Base-by-base conservation (phyloP, 1,140 invertebrate genomes). In the Macrosteles quadrilineatus region DNA sequence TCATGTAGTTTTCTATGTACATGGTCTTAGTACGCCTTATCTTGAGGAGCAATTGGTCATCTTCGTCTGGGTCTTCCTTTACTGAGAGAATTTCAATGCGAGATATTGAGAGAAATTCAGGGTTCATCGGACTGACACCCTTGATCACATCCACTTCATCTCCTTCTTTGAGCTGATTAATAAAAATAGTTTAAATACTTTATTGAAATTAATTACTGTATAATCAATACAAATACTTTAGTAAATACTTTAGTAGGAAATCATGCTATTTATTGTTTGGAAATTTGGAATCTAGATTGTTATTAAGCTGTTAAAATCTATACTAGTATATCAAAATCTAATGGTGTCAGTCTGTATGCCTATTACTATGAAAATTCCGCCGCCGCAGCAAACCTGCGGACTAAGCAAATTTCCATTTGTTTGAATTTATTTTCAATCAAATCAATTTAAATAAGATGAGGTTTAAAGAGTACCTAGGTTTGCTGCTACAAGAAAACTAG, bases 71-170 rank as follows among this genome's bases (percentile, higher is more conserved):
- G n/a, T 73, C 69, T 19, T 76, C 73, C 27, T 72, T 71, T 23
- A 81, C 78, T 70, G 81, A 81, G 50, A 88, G 43, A 50, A 91
- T 75, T 77, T 85, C 81, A 14, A 89, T 78, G 74, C 89, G 80
- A n/a, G 84, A 78, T 11, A 91, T 81, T 75, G 83, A 80, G 3
- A 90, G 76, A 73, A 87, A 85, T 14, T 85, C 78, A 2, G 85
- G 79, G 79, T 90, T 90, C 29, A 83, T 81, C 3, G 81, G 74
- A 78, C 84, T 87, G 12, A 80, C 73, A 64, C 83, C 81, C 76
- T 84, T 84, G 67, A 91, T 81, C 0, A 88, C 69, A 80, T 91
- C 89, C 69, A 91, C 80, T 83, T 89, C 87, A 81, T 90, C 87
- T 21, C 84, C 85, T 73, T 83, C 50, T 31, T 77, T 72, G 1